These are phyloP conservation scores for Prosapia bicincta DNA, from an alignment of 2,888 invertebrate genomes.

Conservation along the genomic window DNA sequence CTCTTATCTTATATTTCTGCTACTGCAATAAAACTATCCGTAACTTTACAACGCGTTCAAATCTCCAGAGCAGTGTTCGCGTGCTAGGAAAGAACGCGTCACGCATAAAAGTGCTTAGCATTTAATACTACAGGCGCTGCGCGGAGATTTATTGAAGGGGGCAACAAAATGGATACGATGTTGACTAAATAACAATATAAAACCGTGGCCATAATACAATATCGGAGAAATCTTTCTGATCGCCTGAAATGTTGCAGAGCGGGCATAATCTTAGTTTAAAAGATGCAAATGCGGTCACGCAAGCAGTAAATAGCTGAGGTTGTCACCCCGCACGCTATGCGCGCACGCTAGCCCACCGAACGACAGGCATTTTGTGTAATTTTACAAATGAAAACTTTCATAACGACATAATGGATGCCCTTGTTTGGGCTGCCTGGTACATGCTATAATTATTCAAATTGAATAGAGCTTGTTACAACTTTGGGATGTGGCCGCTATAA, in stretches of 20 bases:
- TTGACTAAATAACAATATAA: neutral
- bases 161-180: neutral
- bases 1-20: too few species aligned
- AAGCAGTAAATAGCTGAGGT: neutral
- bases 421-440: neutral
- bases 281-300: constrained; percentile 14
- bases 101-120: neutral
- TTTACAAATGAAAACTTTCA: constrained; percentile 2
- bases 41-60: too few species aligned
- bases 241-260: neutral
- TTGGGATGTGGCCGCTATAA: too few species aligned
- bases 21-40: too few species aligned
- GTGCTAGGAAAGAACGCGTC: neutral
- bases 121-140: neutral
- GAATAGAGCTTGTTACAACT: neutral
- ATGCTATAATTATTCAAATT: neutral
- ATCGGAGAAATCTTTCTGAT: neutral
- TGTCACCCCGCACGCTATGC: neutral
- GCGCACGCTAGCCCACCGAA: neutral
- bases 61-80: neutral
- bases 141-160: neutral
- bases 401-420: neutral
- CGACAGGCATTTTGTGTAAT: neutral
- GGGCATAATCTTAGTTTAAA: constrained; percentile 6
- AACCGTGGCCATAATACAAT: neutral